phyloP scores from a whole-genome alignment of 2,888 invertebrate species.

The Micropterix aruncella region DNA sequence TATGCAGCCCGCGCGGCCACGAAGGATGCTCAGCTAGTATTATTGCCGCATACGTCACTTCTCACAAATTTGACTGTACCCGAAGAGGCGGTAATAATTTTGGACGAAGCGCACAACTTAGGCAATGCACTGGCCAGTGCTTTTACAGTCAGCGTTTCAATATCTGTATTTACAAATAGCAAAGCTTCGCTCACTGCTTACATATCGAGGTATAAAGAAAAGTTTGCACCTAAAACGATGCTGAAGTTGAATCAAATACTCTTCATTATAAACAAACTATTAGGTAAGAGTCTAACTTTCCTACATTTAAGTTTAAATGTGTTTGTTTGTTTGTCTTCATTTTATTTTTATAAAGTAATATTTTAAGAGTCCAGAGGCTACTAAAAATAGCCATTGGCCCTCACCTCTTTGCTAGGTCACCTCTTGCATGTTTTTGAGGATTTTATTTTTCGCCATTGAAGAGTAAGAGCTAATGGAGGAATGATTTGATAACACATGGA shows the following conservation, averaged over 20 bases:
- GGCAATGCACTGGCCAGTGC: slow-evolving; percentile 80
- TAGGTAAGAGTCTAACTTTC: no score
- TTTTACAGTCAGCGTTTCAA: slow-evolving; percentile 61
- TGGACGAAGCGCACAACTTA: slow-evolving; percentile 96
- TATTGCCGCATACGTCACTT: slow-evolving; percentile 44
- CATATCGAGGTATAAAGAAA: slow-evolving; percentile 53
- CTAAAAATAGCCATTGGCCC: no score
- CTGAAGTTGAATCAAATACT: slow-evolving; percentile 69
- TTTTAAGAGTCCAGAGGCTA: no score
- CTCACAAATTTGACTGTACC: background rate
- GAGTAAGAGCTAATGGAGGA: no score
- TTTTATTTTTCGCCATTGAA: no score
- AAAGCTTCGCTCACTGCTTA: slow-evolving; percentile 55
- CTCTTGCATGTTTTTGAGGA: no score
- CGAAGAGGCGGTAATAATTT: slow-evolving; percentile 46
- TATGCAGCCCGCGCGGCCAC: slow-evolving; percentile 77
- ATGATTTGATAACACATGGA: no score
- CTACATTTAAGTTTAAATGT: no score
- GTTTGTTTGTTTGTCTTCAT: no score
- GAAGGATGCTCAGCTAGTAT: slow-evolving; percentile 60
- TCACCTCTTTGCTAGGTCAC: no score
- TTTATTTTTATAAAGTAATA: no score
- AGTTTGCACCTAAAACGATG: slow-evolving; percentile 68
- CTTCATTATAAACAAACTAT: slow-evolving; percentile 55
- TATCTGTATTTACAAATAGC: slow-evolving; percentile 48